phyloP scores from a whole-genome alignment of 1,140 invertebrate species.

The Yoshiicerus persimilis region DNA sequence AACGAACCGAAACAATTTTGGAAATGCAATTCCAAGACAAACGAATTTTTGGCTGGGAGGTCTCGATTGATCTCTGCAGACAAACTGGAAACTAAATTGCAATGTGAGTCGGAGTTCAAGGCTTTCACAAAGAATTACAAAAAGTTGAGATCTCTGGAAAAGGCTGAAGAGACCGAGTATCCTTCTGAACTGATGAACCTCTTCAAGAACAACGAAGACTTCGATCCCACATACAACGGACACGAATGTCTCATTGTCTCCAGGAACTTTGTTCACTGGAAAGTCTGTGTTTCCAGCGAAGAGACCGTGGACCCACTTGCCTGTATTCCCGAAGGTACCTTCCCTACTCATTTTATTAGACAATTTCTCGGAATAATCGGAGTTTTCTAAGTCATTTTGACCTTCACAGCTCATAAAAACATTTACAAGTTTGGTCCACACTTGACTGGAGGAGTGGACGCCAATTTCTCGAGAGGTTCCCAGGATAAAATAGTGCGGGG shows the following conservation, averaged over 20 bases:
- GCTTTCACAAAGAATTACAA: neutral
- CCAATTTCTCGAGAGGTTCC: neutral
- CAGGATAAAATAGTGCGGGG: constrained; percentile 13
- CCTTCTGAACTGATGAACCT: constrained; percentile 52
- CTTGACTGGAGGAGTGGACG: neutral
- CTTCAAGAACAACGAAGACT: constrained; percentile 28
- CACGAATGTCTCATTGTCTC: constrained; percentile 61
- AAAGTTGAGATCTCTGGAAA: constrained; percentile 11
- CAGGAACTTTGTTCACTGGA: constrained; percentile 68
- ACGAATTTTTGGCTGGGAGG: neutral
- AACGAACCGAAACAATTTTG: constrained; percentile 35
- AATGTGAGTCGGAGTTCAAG: constrained; percentile 28
- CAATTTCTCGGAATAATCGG: neutral
- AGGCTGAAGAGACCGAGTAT: constrained; percentile 23
- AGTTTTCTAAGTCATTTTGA: neutral
- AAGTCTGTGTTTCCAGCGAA: constrained; percentile 52
- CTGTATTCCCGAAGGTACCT: constrained; percentile 56
- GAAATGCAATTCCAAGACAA: neutral
- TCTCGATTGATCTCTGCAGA: neutral
- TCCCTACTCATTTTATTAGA: neutral
- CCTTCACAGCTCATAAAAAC: constrained; percentile 58
- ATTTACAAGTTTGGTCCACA: constrained; percentile 64
- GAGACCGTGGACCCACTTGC: constrained; percentile 41
- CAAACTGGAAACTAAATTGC: neutral
- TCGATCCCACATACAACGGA: constrained; percentile 20